These are phyloP conservation scores for Piscicola geometra DNA, from an alignment of 2,888 invertebrate species.

Conservation along the genomic window DNA sequence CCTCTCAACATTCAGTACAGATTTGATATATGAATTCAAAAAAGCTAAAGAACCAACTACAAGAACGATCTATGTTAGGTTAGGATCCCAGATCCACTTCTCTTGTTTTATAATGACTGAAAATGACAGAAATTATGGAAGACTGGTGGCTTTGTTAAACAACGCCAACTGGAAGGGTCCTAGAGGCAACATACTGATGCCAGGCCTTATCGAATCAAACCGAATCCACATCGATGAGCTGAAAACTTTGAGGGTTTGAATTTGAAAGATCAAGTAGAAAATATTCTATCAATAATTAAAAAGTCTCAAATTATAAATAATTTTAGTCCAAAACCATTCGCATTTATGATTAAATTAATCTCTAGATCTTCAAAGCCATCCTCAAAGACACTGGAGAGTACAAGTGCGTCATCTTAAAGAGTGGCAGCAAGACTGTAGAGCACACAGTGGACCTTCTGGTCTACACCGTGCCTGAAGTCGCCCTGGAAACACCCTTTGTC, in stretches of 20 bases:
- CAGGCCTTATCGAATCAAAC: conserved; percentile 5
- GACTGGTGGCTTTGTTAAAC: neutral
- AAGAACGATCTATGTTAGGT: conserved; percentile 26
- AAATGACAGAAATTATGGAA: neutral
- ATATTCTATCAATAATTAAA: too few relatives aligned
- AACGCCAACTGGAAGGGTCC: conserved; percentile 26
- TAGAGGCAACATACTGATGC: neutral
- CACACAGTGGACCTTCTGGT: conserved; percentile 21
- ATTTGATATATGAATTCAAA: neutral
- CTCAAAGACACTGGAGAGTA: conserved; percentile 19
- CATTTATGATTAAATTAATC: too few relatives aligned
- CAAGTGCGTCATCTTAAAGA: neutral
- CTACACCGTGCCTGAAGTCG: conserved; percentile 23
- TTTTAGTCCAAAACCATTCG: too few relatives aligned
- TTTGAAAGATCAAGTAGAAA: too few relatives aligned
- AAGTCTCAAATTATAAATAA: too few relatives aligned
- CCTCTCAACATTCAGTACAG: neutral
- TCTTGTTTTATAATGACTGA: conserved; percentile 12
- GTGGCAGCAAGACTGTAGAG: neutral
- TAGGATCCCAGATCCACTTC: neutral
- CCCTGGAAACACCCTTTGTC: conserved; percentile 28
- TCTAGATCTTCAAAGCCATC: conserved; percentile 14
- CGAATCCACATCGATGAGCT: conserved; percentile 12
- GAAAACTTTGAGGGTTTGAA: conserved; percentile 18
- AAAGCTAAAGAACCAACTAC: neutral